phyloP scores from a whole-genome alignment of 2,888 invertebrate genomes.

The Axea sp. region DNA sequence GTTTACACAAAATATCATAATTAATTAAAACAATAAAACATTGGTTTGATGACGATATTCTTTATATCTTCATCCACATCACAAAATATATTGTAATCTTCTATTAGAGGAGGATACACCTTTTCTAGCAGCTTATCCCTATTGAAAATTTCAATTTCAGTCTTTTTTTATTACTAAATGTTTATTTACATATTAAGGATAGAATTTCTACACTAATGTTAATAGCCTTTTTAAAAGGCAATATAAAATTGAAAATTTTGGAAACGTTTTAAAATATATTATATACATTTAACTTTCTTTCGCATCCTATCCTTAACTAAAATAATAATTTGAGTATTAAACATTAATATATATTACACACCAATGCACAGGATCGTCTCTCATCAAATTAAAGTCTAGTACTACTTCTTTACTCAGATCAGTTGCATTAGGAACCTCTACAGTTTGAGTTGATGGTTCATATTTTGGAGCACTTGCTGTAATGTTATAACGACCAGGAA shows the following conservation, averaged over 20 bases:
- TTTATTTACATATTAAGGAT: no score
- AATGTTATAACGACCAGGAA: slow-evolving; percentile 91
- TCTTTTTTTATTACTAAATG: no score
- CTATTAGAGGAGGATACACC: neutral
- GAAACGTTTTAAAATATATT: no score
- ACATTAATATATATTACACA: slow-evolving; percentile 67
- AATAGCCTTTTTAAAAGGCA: no score
- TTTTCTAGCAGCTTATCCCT: slow-evolving; percentile 2
- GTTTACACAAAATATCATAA: no score
- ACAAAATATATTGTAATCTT: neutral
- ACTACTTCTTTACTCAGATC: slow-evolving; percentile 69
- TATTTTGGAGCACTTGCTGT: slow-evolving; percentile 86
- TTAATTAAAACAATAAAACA: no score
- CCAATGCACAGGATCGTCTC: slow-evolving; percentile 91
- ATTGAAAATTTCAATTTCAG: slow-evolving; percentile 13
- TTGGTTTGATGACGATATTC: no score
- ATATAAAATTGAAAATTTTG: no score
- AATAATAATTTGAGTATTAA: no score
- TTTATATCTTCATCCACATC: neutral
- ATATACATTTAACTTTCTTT: no score
- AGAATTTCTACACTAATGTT: no score
- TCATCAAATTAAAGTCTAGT: slow-evolving; percentile 88
- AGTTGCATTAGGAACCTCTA: slow-evolving; percentile 81
- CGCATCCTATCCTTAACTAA: no score
- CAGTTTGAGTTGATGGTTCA: slow-evolving; percentile 83